Evolutionary conservation across 2,888 invertebrate species (phyloP), one percentile per base, ranked within the genome.

Genomic region (Pyrrhosoma nymphula): DNA sequence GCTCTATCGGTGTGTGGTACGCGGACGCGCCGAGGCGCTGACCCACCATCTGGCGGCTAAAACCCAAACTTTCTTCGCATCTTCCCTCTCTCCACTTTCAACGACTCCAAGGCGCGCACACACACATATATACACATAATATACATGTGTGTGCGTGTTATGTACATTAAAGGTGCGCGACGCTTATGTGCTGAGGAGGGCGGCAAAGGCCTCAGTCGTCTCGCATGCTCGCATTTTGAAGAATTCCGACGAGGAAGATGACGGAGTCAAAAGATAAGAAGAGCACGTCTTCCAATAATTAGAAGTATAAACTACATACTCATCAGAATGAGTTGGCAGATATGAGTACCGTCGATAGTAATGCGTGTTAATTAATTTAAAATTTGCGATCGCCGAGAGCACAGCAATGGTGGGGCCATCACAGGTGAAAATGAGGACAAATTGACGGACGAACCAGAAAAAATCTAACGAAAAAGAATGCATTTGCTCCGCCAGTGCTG

Each of bases 11-110:
- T 82, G 35, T 69, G 23, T 69, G 69, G 69, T 26, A 69, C 69
- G 26, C 69, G 69, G 26, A 69, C 69, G 26, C 69, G 4, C 26
- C 82, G 82, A 20, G 91, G 63, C 91, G 91, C 91, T 35, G 91
- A 39, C 91, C 60, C 63, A 39, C 91, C 91, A 91, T 63, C 91
- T 91, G 63, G 63, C 91, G 91, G 91, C 91, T 47, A 60, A 63
- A 63, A 91, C 63, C 63, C 63, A 23, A 91, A 91, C 91, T 91
- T 26, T 8, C 39, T 91, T 39, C 91, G 39, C 60, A 23, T 69
- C 69, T 69, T 35, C 30, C 35, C 16, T 8, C 47, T 47, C 82
- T 35, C 75, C 75, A 2, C 82, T 35, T 3, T 82, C 47, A 47
- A 26, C 69, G 69, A 69, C 82, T 30, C 82, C 26, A 35, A 82